phyloP scores from a whole-genome alignment of 2,113 vertebrate genomes.

The Irena cyanogastra region DNA sequence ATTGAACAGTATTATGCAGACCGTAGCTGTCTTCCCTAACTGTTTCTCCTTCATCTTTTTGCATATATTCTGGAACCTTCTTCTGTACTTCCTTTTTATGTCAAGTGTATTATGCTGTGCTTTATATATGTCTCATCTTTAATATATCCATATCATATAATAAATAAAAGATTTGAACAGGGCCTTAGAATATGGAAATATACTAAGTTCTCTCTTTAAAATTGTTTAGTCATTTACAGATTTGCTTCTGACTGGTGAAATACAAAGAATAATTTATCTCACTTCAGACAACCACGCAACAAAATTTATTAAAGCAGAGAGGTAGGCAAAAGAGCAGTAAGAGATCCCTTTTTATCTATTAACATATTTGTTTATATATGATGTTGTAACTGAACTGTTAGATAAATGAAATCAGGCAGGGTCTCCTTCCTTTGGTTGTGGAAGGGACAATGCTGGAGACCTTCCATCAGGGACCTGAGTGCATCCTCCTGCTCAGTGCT shows the following conservation, averaged over 20 bases:
- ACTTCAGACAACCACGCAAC: not conserved
- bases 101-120: not conserved
- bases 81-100: not conserved
- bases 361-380: not conserved
- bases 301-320: not conserved
- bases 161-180: not conserved
- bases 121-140: not conserved
- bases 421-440: not conserved
- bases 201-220: not conserved
- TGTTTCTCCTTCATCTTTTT: not conserved
- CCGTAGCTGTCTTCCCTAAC: not conserved
- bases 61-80: not conserved
- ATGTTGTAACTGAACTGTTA: not conserved
- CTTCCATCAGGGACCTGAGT: not conserved
- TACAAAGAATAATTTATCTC: not conserved
- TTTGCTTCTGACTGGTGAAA: not conserved
- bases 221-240: not conserved
- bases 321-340: not conserved
- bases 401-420: not conserved
- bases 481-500: not conserved
- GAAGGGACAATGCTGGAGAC: not conserved
- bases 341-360: not conserved
- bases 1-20: not conserved
- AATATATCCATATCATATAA: not conserved
- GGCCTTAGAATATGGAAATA: not conserved